A percentile compares a stretch with the other conserved stretches of the same genome.
Evolutionary conservation across 2,797 vertebrate species (phyloP).

Genomic region (Alauda arvensis): DNA sequence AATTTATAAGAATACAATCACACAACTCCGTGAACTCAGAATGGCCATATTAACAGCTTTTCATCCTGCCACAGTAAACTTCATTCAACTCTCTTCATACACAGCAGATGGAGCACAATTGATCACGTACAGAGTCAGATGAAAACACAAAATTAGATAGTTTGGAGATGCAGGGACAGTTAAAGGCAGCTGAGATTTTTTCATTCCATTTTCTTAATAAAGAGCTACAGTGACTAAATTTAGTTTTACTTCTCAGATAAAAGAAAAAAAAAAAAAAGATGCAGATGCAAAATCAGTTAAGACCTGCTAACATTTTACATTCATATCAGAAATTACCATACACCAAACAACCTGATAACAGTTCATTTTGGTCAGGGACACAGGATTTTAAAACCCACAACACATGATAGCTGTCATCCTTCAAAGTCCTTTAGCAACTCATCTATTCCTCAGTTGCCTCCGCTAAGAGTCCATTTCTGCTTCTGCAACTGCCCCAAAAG

Average conservation of each 20-base stretch:
- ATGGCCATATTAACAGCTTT: neutral
- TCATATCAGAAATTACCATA: neutral
- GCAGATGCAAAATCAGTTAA: neutral
- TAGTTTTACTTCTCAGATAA: neutral
- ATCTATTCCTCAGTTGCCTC: neutral
- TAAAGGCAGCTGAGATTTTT: neutral
- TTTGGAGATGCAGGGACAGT: neutral
- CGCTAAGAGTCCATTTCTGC: neutral
- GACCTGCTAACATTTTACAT: neutral
- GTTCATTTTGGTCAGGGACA: neutral
- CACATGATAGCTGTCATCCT: neutral
- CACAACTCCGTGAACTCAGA: neutral
- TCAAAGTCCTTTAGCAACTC: neutral
- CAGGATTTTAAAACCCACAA: neutral
- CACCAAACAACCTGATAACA: neutral
- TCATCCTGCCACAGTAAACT: neutral
- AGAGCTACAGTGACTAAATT: neutral
- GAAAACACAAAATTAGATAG: neutral
- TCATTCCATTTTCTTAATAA: neutral
- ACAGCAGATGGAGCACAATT: neutral
- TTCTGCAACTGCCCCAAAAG: neutral
- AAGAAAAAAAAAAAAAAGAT: accelerated
- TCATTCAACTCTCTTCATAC: neutral
- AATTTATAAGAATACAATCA: neutral
- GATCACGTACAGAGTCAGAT: neutral